Base-by-base conservation (phyloP, 2,888 invertebrate genomes). In the Harpalus rubripes region DNA sequence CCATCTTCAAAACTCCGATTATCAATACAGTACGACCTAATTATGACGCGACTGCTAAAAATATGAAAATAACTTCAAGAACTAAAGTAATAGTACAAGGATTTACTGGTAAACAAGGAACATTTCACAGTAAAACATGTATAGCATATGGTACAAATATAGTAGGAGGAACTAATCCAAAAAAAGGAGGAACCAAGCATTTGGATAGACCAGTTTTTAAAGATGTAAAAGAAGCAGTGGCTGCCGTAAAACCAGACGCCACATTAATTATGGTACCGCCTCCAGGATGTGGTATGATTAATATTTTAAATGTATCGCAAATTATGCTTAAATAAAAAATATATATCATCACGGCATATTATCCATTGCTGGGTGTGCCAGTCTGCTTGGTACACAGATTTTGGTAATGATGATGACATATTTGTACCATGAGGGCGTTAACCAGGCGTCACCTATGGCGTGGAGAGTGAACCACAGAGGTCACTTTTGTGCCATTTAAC, bases 131-230 rank as follows among this genome's bases (percentile, higher is more conserved):
- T 87, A 93, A 95, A 88, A 94, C 95, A 89, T 95, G 96, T 39
- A 92, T 97, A 79, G 95, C 96, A 87, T 97, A 97, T 93, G 96
- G 96, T 74, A 96, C 96, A 0, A 94, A 94, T 87, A 91, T 98
- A 88, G 97, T 98, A 81, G 98, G 98, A 85, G 98, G 95, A 86
- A 93, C 94, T 68, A 94, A 93, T 78, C 95, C 95, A 10, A 96
- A 95, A 85, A 98, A 97, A 91, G 97, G 95, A 63, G 97, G 97
- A 44, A 93, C 94, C 86, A 94, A 93, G 84, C 98, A 98, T 92
- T 92, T 98, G 85, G 95, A 95, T 86, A 92, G 95, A 85, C 97
- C 97, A 16, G 92, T 93, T 3, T 96, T 94, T 89, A 94, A 94
- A 88, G 91, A 93, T 78, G 95, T 96, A 0, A 91, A 91, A 88